phyloP scores from a whole-genome alignment of 2,888 invertebrate species.

The Pandemis cinnamomeana region DNA sequence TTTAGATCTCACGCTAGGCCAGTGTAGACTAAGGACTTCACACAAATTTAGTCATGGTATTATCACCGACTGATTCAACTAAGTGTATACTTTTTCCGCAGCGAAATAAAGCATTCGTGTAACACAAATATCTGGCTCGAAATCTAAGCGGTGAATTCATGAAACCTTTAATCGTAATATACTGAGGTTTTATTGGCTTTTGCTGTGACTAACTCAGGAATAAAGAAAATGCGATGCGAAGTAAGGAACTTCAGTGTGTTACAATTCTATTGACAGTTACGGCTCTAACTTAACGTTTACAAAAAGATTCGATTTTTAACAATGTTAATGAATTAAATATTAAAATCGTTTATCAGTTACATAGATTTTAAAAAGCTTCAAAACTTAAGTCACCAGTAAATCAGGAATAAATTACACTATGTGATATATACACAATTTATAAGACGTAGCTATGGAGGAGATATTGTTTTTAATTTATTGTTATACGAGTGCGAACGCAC shows the following conservation, averaged over 20 bases:
- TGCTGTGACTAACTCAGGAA: background rate
- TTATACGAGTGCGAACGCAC: conserved; percentile 64
- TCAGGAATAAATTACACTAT: conserved; percentile 68
- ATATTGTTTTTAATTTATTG: conserved; percentile 59
- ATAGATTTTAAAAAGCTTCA: conserved; percentile 36
- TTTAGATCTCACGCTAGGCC: no score
- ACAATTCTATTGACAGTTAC: conserved; percentile 2
- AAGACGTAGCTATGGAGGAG: conserved; percentile 70
- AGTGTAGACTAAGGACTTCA: no score
- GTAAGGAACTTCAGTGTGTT: background rate
- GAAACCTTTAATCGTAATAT: background rate
- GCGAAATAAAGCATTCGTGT: no score
- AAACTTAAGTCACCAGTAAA: conserved; percentile 45
- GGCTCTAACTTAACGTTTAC: background rate
- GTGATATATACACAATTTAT: conserved; percentile 83
- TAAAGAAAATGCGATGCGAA: background rate
- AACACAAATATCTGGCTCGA: background rate
- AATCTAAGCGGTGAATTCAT: background rate
- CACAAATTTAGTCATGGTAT: no score
- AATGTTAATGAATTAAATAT: conserved; percentile 24
- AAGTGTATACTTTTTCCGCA: no score
- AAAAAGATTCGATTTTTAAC: conserved; percentile 2
- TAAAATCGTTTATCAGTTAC: conserved; percentile 25
- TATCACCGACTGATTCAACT: no score
- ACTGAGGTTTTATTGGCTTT: background rate